Percentiles rank a stretch among this genome's conserved stretches.
Conservation (phyloP, 2,888 invertebrate species). For the Synergus gifuensis region DNA sequence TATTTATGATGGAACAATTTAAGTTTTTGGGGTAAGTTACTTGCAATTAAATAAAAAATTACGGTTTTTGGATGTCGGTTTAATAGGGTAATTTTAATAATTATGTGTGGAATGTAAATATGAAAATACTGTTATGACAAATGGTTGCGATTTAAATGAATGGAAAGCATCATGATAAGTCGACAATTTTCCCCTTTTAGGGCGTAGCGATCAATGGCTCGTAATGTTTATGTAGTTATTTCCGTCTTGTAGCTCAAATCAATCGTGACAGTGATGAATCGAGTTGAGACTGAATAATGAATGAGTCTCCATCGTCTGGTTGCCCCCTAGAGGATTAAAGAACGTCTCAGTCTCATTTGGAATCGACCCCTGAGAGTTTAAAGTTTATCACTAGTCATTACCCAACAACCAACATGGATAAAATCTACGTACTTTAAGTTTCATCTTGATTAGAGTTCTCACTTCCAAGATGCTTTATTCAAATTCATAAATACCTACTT, state of each 20-base stretch:
- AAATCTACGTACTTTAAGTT: neutral
- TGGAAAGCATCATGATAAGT: neutral
- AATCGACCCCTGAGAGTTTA: neutral
- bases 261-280: slow-evolving; percentile 69
- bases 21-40: too few species aligned
- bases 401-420: neutral
- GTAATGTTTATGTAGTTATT: slow-evolving; percentile 59
- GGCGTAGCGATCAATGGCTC: slow-evolving; percentile 59
- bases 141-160: neutral
- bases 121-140: too few species aligned
- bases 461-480: neutral
- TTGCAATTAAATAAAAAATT: too few species aligned
- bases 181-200: neutral
- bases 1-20: too few species aligned
- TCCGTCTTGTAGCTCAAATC: slow-evolving; percentile 59
- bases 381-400: neutral
- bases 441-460: neutral
- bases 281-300: slow-evolving; percentile 44
- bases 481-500: neutral
- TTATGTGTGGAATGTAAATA: too few species aligned
- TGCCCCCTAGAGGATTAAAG: neutral
- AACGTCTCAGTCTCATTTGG: neutral
- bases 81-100: too few species aligned
- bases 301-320: neutral
- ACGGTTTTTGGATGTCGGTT: too few species aligned